Base-by-base conservation (phyloP, 2,888 invertebrate genomes). In the Diloba caeruleocephala region DNA sequence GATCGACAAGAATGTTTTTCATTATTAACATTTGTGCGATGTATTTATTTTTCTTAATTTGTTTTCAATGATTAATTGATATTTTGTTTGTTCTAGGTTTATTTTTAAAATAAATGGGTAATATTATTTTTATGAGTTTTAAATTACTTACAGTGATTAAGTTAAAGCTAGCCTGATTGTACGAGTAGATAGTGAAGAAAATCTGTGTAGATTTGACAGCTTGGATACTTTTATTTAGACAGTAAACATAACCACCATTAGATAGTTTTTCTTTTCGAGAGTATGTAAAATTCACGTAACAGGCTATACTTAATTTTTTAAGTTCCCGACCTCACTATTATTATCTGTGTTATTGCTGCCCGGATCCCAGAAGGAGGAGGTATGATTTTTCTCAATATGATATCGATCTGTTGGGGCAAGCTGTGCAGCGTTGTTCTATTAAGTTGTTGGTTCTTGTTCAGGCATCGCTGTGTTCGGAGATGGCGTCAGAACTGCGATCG, bases 381-480 rank as follows among this genome's bases (percentile, higher is more conserved):
- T 92, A 86, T 67, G 81, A 61, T 78, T 76, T 75, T 84, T 80
- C 65, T 78, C 74, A 78, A 39, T 25, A 41, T 13, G 19, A 25
- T 44, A 17, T 6, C n/a, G 14, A 17, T 6, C 0, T 13, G 19
- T 31, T 3, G 6, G 9, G 7, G 25, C 10, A 15, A 15, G 17
- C 9, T 49, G 8, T 29, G 41, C 5, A 19, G 5, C 10, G 19
- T 17, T 56, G 34, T 31, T 57, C 19, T 69, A 41, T n/a, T n/a
- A n/a, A n/a, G n/a, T n/a, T n/a, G n/a, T n/a, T n/a, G n/a, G n/a
- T n/a, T n/a, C n/a, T n/a, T 74, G 44, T 64, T 53, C 93, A 96
- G 96, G 95, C 95, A 60, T 95, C 96, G 49, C 93, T 96, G 73
- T 96, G 96, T 87, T 95, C 95, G 72, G 96, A 96, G 91, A 96